phyloP scores from a whole-genome alignment of 2,797 vertebrate species.

The Clarias laeviceps region DNA sequence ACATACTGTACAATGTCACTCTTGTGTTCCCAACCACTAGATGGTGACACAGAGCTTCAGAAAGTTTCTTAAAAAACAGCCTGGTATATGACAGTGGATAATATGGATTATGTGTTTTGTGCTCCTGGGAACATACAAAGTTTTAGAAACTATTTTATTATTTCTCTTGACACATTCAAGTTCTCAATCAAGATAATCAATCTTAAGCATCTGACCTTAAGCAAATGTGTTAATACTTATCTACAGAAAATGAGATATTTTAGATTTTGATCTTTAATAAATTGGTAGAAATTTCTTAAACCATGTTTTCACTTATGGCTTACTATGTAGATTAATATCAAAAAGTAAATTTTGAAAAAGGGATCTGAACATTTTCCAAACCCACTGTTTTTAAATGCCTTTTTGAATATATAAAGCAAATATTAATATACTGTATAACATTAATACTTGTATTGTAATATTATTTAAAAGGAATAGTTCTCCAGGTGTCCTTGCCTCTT shows the following conservation, averaged over 20 bases:
- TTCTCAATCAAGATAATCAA: neutral
- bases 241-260: too few relatives aligned
- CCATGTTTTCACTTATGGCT: neutral
- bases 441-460: too few relatives aligned
- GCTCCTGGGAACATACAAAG: too few relatives aligned
- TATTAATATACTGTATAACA: neutral
- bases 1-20: too few relatives aligned
- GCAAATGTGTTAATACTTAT: too few relatives aligned
- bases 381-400: neutral
- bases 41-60: slow-evolving; percentile 32
- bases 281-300: neutral
- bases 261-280: neutral
- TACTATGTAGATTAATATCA: neutral
- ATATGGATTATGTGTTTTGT: too few relatives aligned
- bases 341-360: neutral
- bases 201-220: too few relatives aligned
- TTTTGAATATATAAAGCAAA: neutral
- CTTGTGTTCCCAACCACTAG: slow-evolving; percentile 52
- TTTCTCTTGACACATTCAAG: neutral
- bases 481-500: too few relatives aligned
- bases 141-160: neutral
- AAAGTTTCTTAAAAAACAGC: neutral
- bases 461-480: too few relatives aligned
- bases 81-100: too few relatives aligned
- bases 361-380: neutral